phyloP scores from a whole-genome alignment of 1,140 invertebrate species.

The Metopolophium dirhodum region DNA sequence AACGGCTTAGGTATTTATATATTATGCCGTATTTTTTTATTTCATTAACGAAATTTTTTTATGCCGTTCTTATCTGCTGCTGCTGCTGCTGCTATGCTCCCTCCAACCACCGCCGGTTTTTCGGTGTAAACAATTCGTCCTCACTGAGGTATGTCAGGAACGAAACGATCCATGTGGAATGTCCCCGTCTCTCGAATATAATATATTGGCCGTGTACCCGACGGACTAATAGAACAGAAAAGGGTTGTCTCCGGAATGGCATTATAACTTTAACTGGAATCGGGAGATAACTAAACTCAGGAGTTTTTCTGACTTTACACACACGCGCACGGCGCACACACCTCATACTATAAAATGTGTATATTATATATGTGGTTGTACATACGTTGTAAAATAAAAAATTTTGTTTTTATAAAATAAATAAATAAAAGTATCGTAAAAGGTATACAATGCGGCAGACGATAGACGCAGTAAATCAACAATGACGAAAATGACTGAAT shows the following conservation, averaged over 20 bases:
- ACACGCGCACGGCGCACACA: not conserved
- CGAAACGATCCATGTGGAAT: slow-evolving; percentile 45
- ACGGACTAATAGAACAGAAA: not conserved
- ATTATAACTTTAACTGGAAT: not conserved
- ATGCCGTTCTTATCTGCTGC: not conserved
- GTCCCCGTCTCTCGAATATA: slow-evolving; percentile 31
- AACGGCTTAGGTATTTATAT: not conserved
- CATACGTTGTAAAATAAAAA: not conserved
- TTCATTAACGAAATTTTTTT: not conserved
- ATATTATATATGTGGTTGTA: not conserved
- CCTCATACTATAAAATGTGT: not conserved
- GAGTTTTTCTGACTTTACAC: not conserved
- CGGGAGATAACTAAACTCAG: not conserved
- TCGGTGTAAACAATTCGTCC: slow-evolving; percentile 23
- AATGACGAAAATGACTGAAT: not conserved
- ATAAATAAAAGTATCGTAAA: not conserved
- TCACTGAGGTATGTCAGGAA: slow-evolving; percentile 27
- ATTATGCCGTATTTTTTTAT: not conserved
- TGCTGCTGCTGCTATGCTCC: not conserved
- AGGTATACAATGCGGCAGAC: not conserved
- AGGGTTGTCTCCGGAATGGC: slow-evolving; percentile 11
- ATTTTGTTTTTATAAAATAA: not conserved
- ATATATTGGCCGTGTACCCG: slow-evolving; percentile 12
- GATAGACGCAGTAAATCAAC: not conserved
- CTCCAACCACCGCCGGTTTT: not conserved